Base-by-base conservation (phyloP, 2,888 invertebrate species). In the Nymphalis urticae region DNA sequence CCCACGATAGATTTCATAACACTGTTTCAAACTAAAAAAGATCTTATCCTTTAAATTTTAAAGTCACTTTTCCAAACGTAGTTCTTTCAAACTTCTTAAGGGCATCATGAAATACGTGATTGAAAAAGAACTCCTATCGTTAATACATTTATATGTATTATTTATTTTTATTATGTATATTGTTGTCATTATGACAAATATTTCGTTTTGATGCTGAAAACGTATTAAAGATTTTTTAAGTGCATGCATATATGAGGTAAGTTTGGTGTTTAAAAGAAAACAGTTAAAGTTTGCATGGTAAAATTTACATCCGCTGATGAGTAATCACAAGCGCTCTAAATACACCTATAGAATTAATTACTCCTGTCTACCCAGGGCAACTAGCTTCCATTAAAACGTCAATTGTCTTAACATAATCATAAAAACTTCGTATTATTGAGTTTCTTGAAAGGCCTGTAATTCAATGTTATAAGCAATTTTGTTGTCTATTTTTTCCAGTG, bases 1-100 rank as follows among this genome's bases (percentile, higher is more conserved):
- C 89, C 88, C 87, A 89, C 89, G 84, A 80, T 48, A 79, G 76
- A 70, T 77, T 78, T 76, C 78, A 76, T 76, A 85, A 81, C 79
- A 13, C 4, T 78, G 75, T 76, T 73, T 66, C 42, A 42, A 42
- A 1, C 19, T 13, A 84, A 85, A 80, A 61, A 16, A 66, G 72
- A 78, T 80, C 75, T 65, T 82, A 77, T 4, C 0, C 0, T 0
- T 0, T 0, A 0, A 0, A 0, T 2, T 72, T 68, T 61, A 66
- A 76, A 75, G 78, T 79, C 73, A 6, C 48, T 42, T 70, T 27
- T 72, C 17, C 48, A 42, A 16, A 17, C 3, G 19, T 51, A 66
- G 71, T 68, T 32, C 17, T 32, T 56, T 16, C 6, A 56, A 27
- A 32, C 54, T 75, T 73, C 69, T 70, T 63, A 51, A 73, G 70